Conservation (phyloP, 2,888 invertebrate genomes). For the Capitulum mitella region DNA sequence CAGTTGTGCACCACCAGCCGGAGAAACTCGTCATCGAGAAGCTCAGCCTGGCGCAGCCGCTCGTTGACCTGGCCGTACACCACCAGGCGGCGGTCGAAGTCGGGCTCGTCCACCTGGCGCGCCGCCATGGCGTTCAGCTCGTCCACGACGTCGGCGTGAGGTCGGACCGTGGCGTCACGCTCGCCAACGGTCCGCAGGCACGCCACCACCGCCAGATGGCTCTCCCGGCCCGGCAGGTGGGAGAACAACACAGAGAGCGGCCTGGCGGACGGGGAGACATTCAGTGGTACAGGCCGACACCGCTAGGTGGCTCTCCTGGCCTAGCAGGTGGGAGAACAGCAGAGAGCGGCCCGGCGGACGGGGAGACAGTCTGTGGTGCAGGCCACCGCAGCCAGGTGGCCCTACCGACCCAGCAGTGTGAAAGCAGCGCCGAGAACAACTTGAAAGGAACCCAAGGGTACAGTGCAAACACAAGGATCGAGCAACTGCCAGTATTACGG, state of each 20-base stretch:
- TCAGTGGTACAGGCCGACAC: too few relatives aligned
- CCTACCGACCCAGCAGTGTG: too few relatives aligned
- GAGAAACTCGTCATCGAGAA: constrained; percentile 39
- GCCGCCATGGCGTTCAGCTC: constrained; percentile 81
- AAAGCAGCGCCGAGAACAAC: too few relatives aligned
- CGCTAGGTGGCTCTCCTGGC: too few relatives aligned
- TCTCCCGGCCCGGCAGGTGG: neutral
- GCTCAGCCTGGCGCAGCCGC: constrained; percentile 40
- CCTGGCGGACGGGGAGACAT: too few relatives aligned
- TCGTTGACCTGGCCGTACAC: constrained; percentile 63
- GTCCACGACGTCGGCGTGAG: constrained; percentile 50
- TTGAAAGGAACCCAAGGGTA: too few relatives aligned
- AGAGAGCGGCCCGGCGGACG: too few relatives aligned
- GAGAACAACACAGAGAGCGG: neutral
- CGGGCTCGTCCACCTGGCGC: constrained; percentile 87
- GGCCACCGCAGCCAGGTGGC: too few relatives aligned
- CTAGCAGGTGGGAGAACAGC: too few relatives aligned
- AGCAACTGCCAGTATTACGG: too few relatives aligned
- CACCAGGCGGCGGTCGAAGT: constrained; percentile 71
- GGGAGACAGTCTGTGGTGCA: too few relatives aligned
- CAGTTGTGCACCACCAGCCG: constrained; percentile 72
- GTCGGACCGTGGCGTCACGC: neutral
- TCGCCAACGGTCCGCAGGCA: neutral
- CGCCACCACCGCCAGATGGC: neutral
- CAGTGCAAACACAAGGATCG: too few relatives aligned